phyloP scores from a whole-genome alignment of 2,113 vertebrate species.

The Muntiacus muntjak region DNA sequence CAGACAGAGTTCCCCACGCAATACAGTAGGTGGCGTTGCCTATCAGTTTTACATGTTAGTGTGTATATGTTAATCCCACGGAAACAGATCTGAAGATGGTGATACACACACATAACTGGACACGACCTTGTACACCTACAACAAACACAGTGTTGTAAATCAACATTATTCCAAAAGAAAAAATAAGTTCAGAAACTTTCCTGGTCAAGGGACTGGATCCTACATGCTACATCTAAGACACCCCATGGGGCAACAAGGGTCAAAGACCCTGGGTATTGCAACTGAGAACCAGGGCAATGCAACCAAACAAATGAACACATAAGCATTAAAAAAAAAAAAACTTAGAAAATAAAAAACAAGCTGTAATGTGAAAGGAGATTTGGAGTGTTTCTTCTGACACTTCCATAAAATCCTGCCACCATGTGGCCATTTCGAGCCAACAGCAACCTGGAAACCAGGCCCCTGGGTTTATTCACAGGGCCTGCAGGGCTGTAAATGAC shows the following conservation, averaged over 20 bases:
- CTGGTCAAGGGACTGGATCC: neutral
- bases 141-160: neutral
- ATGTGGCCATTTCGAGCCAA: neutral
- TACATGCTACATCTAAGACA: neutral
- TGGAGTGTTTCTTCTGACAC: neutral
- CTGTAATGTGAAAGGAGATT: neutral
- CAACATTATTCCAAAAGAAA: neutral
- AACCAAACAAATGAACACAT: neutral
- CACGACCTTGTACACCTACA: neutral
- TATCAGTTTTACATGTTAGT: neutral
- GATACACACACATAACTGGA: neutral
- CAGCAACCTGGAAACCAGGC: neutral
- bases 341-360: neutral
- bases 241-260: neutral
- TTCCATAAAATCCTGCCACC: neutral
- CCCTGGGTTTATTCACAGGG: neutral
- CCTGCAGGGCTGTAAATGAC: neutral
- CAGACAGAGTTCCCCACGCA: no score
- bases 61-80: neutral
- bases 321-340: neutral
- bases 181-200: neutral
- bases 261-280: neutral
- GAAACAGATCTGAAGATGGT: neutral
- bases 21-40: rapidly evolving
- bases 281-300: neutral